Evolutionary conservation across 2,797 vertebrate genomes (phyloP).

Genomic region (Pseudochaenichthys georgianus): DNA sequence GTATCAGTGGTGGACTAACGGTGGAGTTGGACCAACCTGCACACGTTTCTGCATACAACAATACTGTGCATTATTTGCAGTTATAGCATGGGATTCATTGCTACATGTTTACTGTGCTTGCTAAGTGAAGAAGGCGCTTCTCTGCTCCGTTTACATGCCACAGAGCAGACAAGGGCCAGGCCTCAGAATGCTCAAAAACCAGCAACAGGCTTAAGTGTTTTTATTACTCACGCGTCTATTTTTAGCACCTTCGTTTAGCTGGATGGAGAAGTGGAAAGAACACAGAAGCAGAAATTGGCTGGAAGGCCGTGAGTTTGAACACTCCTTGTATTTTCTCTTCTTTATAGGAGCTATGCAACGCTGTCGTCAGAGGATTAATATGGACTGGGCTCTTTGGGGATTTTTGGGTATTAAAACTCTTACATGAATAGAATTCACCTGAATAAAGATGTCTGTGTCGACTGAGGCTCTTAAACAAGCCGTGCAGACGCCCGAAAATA

Average conservation of each 20-base stretch:
- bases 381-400: constrained; percentile 15
- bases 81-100: constrained; percentile 66
- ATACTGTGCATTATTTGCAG: constrained; percentile 20
- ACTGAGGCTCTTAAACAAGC: background rate
- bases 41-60: background rate
- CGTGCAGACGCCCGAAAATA: background rate
- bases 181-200: constrained; percentile 58
- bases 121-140: constrained; percentile 68
- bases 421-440: constrained; percentile 22
- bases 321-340: constrained; percentile 42
- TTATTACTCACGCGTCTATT: constrained; percentile 72
- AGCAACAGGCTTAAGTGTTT: constrained; percentile 66
- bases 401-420: constrained; percentile 26
- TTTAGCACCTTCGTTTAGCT: constrained; percentile 71
- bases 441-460: constrained; percentile 7
- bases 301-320: constrained; percentile 42
- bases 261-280: constrained; percentile 72
- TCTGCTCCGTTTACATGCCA: constrained; percentile 54
- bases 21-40: background rate
- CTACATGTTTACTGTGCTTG: constrained; percentile 58
- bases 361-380: constrained; percentile 34
- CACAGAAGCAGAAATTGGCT: constrained; percentile 47
- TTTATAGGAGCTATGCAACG: constrained; percentile 23
- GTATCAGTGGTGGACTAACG: background rate
- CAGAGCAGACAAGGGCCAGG: constrained; percentile 60